These are phyloP conservation scores for Melangyna quadrimaculata DNA, from an alignment of 2,888 invertebrate species.

Conservation along the genomic window DNA sequence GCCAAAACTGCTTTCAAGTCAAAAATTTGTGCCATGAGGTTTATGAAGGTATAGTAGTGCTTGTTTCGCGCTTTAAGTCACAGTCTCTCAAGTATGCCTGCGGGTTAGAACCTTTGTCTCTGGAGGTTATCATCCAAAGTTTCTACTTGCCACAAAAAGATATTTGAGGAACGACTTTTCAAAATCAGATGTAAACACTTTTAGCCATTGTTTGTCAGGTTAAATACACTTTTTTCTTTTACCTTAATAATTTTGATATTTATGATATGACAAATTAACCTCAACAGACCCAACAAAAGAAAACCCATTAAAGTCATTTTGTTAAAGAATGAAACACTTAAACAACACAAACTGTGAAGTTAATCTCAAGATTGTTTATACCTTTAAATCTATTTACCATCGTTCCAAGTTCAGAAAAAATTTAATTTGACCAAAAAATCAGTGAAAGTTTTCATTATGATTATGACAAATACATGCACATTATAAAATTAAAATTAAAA, in stretches of 20 bases:
- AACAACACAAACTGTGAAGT: neutral
- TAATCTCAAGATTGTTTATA: constrained; percentile 4
- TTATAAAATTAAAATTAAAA: too few relatives aligned
- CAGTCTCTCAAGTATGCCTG: too few relatives aligned
- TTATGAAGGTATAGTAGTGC: too few relatives aligned
- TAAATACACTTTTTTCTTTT: neutral
- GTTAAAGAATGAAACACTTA: constrained; percentile 1
- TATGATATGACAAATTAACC: neutral
- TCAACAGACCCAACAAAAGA: neutral
- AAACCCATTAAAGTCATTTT: neutral
- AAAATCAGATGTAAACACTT: too few relatives aligned
- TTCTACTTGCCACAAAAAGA: too few relatives aligned
- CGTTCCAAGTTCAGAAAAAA: constrained; percentile 6
- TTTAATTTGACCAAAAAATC: constrained; percentile 21
- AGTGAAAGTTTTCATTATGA: constrained; percentile 48
- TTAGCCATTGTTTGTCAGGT: neutral
- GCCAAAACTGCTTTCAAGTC: too few relatives aligned
- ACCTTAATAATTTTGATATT: neutral
- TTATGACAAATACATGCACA: constrained; percentile 48
- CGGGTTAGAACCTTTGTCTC: too few relatives aligned
- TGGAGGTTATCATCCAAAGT: too few relatives aligned
- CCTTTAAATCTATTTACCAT: constrained; percentile 9
- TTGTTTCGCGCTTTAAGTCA: too few relatives aligned
- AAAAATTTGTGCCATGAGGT: too few relatives aligned
- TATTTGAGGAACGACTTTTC: too few relatives aligned